Percentiles rank a stretch among this genome's conserved stretches.
phyloP scores from a whole-genome alignment of 2,113 vertebrate species.

The Glareola pratincola region DNA sequence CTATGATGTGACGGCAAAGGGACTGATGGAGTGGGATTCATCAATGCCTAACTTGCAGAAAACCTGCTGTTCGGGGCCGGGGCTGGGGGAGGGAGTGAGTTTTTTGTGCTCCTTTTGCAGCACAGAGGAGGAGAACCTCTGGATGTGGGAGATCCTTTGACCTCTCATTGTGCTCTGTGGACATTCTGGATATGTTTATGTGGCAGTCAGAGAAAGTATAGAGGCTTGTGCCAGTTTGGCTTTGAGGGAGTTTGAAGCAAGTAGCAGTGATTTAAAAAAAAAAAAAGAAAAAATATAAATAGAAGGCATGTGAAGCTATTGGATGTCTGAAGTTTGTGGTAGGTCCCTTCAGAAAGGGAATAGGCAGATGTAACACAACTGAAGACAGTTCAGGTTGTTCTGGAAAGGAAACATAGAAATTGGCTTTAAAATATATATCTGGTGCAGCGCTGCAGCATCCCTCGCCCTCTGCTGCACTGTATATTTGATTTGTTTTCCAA shows the following conservation, averaged over 20 bases:
- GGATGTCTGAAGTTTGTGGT: not conserved
- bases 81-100: not conserved
- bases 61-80: not conserved
- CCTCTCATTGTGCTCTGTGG: not conserved
- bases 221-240: not conserved
- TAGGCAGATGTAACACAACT: not conserved
- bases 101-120: not conserved
- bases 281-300: not conserved
- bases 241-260: not conserved
- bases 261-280: not conserved
- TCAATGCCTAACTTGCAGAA: not conserved
- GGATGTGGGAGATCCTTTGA: not conserved
- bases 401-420: not conserved
- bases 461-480: not conserved
- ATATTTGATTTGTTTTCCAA: conserved; percentile 25
- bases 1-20: not conserved
- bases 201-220: fast-evolving
- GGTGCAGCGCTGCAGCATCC: not conserved
- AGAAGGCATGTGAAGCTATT: not conserved
- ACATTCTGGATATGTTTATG: fast-evolving
- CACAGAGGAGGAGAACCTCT: not conserved
- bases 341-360: not conserved
- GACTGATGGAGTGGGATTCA: not conserved
- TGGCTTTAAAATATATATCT: not conserved
- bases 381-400: not conserved